Conservation (phyloP, 2,888 invertebrate genomes). For the Plutella xylostella region DNA sequence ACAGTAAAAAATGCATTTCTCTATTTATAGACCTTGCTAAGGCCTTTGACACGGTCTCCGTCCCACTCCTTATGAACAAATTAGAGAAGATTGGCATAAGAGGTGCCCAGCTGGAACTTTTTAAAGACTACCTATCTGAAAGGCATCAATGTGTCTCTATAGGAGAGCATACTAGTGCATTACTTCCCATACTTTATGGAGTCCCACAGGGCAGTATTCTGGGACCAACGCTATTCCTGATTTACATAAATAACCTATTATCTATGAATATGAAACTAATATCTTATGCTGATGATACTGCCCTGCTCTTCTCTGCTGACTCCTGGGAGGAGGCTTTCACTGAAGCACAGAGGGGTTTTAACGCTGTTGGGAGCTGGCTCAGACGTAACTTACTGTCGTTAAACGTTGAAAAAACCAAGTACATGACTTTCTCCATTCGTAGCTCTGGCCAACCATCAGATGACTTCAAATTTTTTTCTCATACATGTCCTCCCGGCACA, state of each 20-base stretch:
- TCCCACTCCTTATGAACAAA: not conserved
- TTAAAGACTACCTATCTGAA: not conserved
- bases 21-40: not conserved
- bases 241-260: not conserved
- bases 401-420: conserved; percentile 3
- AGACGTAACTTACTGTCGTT: not conserved
- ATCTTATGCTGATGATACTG: conserved; percentile 1
- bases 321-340: not conserved
- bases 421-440: conserved; percentile 2
- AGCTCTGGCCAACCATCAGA: too few relatives aligned
- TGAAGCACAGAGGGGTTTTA: not conserved
- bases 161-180: not conserved
- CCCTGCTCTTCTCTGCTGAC: not conserved
- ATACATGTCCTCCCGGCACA: too few relatives aligned
- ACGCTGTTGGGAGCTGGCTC: not conserved
- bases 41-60: not conserved
- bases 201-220: not conserved
- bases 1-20: not conserved
- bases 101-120: not conserved
- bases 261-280: not conserved
- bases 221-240: not conserved
- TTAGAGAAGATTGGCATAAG: not conserved
- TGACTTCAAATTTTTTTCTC: too few relatives aligned
- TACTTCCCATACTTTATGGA: not conserved
- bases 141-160: not conserved